These are phyloP conservation scores for Tiliqua scincoides DNA, from an alignment of 2,113 vertebrate species.

Conservation along the genomic window DNA sequence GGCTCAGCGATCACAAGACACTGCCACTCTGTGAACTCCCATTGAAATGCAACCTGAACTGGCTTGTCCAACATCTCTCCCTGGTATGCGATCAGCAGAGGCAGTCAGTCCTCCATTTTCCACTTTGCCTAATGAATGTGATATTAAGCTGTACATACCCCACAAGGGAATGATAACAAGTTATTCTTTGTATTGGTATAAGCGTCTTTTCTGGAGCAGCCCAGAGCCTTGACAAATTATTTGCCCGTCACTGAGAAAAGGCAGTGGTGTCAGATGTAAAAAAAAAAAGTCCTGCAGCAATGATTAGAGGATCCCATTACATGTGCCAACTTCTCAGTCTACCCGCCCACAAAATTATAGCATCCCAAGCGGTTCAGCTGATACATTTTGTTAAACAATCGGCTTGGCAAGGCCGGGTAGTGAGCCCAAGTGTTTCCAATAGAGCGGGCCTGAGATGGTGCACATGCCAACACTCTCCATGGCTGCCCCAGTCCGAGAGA, in stretches of 20 bases:
- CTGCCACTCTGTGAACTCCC: neutral
- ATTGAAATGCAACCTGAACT: neutral
- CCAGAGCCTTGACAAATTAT: neutral
- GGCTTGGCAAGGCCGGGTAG: neutral
- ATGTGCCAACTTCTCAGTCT: neutral
- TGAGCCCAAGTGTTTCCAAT: neutral
- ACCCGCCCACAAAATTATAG: neutral
- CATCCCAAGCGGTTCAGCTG: neutral
- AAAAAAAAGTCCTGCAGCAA: neutral
- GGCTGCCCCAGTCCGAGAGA: neutral
- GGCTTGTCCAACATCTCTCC: neutral
- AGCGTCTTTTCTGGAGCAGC: neutral
- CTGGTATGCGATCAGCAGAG: neutral
- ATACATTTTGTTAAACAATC: neutral
- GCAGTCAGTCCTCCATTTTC: neutral
- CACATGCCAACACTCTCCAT: neutral
- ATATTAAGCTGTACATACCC: fast-evolving
- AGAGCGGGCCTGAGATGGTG: neutral
- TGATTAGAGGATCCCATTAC: neutral
- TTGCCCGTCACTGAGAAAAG: conserved; percentile 8
- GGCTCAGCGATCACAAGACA: neutral
- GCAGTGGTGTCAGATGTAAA: neutral
- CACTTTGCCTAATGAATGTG: conserved; percentile 16
- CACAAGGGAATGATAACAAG: neutral
- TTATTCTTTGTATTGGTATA: neutral